phyloP scores from a whole-genome alignment of 2,797 vertebrate species.

The Gymnothorax reevesii region DNA sequence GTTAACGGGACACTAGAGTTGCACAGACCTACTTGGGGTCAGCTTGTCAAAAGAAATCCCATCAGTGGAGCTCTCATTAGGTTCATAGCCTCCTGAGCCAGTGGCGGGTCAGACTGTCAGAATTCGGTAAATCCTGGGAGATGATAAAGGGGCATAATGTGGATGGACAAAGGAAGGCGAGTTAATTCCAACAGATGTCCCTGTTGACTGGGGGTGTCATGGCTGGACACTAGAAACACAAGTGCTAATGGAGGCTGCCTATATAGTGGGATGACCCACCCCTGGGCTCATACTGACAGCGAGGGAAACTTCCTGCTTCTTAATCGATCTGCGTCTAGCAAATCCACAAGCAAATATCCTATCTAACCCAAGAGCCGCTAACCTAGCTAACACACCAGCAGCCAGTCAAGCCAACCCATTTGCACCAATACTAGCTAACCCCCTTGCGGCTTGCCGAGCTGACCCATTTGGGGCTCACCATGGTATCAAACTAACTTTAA shows the following conservation, averaged over 20 bases:
- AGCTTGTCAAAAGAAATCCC: slow-evolving; percentile 73
- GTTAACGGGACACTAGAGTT: slow-evolving; percentile 37
- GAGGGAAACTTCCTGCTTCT: not conserved
- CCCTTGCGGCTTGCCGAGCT: not conserved
- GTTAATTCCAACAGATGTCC: slow-evolving; percentile 60
- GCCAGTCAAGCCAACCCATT: not conserved
- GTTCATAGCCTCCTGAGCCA: slow-evolving; percentile 77
- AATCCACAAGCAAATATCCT: not conserved
- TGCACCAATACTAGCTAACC: not conserved
- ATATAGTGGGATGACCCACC: not conserved
- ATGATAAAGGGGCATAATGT: slow-evolving; percentile 77
- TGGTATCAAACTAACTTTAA: too few relatives aligned
- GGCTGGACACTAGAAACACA: not conserved
- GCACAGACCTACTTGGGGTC: slow-evolving; percentile 65
- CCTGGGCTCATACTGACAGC: not conserved
- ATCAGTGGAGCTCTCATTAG: slow-evolving; percentile 77
- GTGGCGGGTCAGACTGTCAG: slow-evolving; percentile 72
- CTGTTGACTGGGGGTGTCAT: slow-evolving; percentile 54
- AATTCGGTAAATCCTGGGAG: slow-evolving; percentile 63
- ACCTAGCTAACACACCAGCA: too few relatives aligned
- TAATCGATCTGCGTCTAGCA: not conserved
- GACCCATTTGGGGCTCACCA: not conserved
- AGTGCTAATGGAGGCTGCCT: not conserved
- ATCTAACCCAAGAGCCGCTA: too few relatives aligned
- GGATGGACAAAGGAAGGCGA: slow-evolving; percentile 62